Evolutionary conservation across 2,797 vertebrate genomes (phyloP).

Genomic region (Sebastiscus tertius): DNA sequence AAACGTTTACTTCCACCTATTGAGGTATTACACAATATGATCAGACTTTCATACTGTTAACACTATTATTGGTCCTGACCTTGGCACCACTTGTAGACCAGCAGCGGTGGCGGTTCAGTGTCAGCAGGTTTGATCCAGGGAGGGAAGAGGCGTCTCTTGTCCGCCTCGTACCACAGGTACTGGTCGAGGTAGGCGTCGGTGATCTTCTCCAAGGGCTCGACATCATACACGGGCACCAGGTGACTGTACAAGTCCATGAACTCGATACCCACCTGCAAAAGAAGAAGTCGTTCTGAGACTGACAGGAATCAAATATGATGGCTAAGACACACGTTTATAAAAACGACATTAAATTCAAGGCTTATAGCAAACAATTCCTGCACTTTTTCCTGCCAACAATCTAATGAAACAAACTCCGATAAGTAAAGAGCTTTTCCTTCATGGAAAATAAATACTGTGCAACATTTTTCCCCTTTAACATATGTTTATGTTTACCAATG

Average conservation of each 20-base stretch:
- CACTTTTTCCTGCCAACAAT: background rate
- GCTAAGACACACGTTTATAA: background rate
- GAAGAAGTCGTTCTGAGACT: background rate
- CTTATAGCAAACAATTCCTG: background rate
- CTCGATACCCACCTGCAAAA: slow-evolving; percentile 94
- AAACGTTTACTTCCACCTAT: background rate
- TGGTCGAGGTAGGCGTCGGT: slow-evolving; percentile 99
- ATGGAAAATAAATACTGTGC: background rate
- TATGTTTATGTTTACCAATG: no score
- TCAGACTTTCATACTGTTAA: background rate
- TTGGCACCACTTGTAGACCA: slow-evolving; percentile 99
- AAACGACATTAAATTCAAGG: background rate
- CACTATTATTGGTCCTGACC: slow-evolving; percentile 76
- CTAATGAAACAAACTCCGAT: background rate
- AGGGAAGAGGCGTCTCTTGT: slow-evolving; percentile 96
- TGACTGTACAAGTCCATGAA: slow-evolving; percentile 99
- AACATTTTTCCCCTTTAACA: background rate
- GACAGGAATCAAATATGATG: background rate
- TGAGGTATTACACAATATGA: background rate
- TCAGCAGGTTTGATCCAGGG: slow-evolving; percentile 99
- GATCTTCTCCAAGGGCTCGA: slow-evolving; percentile 99
- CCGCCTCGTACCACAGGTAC: slow-evolving; percentile 99
- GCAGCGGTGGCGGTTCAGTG: slow-evolving; percentile 95
- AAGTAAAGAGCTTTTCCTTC: background rate
- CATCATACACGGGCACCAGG: slow-evolving; percentile 97